A percentile compares a stretch with the other conserved stretches of the same genome.
These are phyloP conservation scores for Tychaedon coryphoeus DNA, from an alignment of 2,113 vertebrate genomes.

Conservation along the genomic window DNA sequence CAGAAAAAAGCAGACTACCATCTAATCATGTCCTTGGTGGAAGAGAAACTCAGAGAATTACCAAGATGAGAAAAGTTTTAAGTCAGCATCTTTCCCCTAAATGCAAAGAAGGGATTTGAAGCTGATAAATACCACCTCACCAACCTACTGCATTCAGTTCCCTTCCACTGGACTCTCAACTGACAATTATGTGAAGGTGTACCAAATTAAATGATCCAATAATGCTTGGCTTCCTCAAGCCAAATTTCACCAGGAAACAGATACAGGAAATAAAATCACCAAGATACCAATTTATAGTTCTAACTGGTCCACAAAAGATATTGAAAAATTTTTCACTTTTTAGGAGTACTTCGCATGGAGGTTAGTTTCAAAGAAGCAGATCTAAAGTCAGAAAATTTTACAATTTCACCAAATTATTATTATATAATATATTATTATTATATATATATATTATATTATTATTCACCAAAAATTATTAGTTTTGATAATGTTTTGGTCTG, in stretches of 20 bases:
- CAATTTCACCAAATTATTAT: neutral
- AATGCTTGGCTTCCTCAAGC: neutral
- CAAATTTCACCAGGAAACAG: neutral
- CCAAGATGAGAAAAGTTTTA: neutral
- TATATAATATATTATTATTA: no score
- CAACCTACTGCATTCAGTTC: neutral
- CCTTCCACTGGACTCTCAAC: neutral
- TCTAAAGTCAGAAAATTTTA: neutral
- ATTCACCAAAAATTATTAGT: no score
- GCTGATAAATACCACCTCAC: neutral
- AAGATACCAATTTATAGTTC: neutral
- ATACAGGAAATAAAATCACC: neutral
- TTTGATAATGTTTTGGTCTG: neutral
- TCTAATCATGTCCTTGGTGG: neutral
- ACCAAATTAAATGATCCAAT: neutral
- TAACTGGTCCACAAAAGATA: neutral
- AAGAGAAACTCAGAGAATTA: neutral
- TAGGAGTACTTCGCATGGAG: neutral
- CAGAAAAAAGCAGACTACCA: neutral
- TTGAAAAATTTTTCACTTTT: neutral
- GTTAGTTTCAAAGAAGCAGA: neutral
- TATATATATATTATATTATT: no score
- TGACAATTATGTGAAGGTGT: neutral
- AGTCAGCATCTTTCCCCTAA: neutral
- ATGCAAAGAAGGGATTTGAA: neutral